Evolutionary conservation across 1,140 invertebrate species (phyloP), one percentile per base, ranked within the genome.

Genomic region (Muscidifurax raptorellus): DNA sequence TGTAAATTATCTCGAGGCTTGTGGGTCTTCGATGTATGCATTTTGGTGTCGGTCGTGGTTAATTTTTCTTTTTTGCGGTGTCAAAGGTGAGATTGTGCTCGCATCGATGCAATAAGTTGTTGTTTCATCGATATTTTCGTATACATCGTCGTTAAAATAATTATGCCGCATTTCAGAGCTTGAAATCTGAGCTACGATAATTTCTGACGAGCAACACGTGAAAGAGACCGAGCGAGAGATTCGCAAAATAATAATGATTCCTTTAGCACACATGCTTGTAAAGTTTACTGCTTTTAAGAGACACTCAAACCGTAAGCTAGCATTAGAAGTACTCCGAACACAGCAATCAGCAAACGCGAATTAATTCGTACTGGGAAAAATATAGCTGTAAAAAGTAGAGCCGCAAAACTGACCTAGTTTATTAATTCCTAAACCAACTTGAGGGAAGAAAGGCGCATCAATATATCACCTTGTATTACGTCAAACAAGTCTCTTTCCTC

Each of bases 1-100:
- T 74, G 83, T 84, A 75, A 84, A 80, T 84, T 80, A 84, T 59
- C 47, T 64, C 74, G 36, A 64, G 44, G 66, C 32, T 77, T 52
- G 80, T 82, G 27, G 25, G n/a, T n/a, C 59, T 83, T 83, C 64
- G 75, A 15, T 18, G 52, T 10, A 9, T 40, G 36, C 7, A 40
- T 40, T 40, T 6, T 40, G 36, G 36, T 36, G 7, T n/a, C n/a
- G n/a, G n/a, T n/a, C n/a, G n/a, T n/a, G n/a, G n/a, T n/a, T n/a
- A n/a, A n/a, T n/a, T n/a, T n/a, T n/a, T n/a, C n/a, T n/a, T n/a
- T n/a, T n/a, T n/a, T n/a, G n/a, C n/a, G n/a, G n/a, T n/a, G n/a
- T n/a, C n/a, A n/a, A n/a, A n/a, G n/a, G n/a, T n/a, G n/a, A n/a
- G n/a, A n/a, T n/a, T n/a, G n/a, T n/a, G n/a, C n/a, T n/a, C n/a